Evolutionary conservation across 1,140 invertebrate species (phyloP).

Genomic region (Cyclina sinensis): DNA sequence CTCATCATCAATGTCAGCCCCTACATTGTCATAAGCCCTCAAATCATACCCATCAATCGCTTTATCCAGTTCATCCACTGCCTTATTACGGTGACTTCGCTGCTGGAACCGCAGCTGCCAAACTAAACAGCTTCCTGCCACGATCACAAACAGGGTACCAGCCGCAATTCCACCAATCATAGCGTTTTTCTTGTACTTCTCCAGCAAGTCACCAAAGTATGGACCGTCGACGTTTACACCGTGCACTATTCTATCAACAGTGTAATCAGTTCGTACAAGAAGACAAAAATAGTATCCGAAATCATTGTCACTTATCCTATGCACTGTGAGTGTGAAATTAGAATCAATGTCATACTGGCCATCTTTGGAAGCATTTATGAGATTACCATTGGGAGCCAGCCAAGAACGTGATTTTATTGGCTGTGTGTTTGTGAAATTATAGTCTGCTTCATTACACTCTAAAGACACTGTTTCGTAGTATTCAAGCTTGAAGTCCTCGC

Average conservation of each 20-base stretch:
- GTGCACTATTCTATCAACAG: constrained; percentile 19
- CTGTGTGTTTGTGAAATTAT: constrained; percentile 9
- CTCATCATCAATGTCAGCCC: not conserved
- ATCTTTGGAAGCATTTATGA: not conserved
- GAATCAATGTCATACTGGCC: constrained; percentile 19
- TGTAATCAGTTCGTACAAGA: constrained; percentile 30
- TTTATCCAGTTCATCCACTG: constrained; percentile 52
- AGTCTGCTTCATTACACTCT: not conserved
- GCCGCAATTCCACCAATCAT: constrained; percentile 60
- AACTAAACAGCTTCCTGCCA: constrained; percentile 30
- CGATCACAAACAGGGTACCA: constrained; percentile 46
- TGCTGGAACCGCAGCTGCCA: constrained; percentile 23
- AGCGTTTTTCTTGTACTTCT: constrained; percentile 37
- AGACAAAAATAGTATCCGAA: constrained; percentile 56
- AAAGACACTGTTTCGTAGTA: constrained; percentile 24
- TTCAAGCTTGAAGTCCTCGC: not conserved
- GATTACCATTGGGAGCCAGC: constrained; percentile 42
- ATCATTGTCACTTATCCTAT: constrained; percentile 46
- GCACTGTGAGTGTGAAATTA: constrained; percentile 27
- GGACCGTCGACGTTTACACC: constrained; percentile 46
- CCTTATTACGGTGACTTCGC: constrained; percentile 1
- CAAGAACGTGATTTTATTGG: not conserved
- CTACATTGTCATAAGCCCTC: constrained; percentile 49
- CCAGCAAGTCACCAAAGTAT: constrained; percentile 45
- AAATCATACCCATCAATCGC: constrained; percentile 52